Evolutionary conservation across 2,888 invertebrate species (phyloP).

Genomic region (Aphidius colemani): DNA sequence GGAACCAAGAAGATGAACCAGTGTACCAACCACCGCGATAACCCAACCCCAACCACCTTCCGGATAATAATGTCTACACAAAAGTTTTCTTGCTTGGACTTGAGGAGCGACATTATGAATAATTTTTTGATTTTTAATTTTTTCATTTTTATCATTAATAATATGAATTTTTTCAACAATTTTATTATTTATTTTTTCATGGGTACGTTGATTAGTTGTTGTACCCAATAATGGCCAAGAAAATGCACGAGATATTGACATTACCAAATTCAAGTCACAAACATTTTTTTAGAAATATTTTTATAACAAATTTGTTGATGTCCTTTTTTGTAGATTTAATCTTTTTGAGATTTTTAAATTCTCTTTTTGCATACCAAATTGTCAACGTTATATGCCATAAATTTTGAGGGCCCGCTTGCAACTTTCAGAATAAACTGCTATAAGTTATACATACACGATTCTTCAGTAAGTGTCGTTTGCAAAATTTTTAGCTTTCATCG

Average conservation of each 20-base stretch:
- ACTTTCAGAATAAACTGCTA: neutral
- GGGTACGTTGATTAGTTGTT: slow-evolving; percentile 26
- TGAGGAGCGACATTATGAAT: slow-evolving; percentile 50
- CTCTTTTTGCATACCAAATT: too few relatives aligned
- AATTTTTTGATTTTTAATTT: neutral
- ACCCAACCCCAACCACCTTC: slow-evolving; percentile 90
- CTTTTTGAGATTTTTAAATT: too few relatives aligned
- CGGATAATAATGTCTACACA: slow-evolving; percentile 80
- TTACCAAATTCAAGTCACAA: slow-evolving; percentile 30
- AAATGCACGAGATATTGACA: slow-evolving; percentile 62
- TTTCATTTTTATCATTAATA: slow-evolving; percentile 26
- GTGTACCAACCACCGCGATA: slow-evolving; percentile 66
- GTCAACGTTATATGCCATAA: neutral
- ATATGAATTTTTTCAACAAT: slow-evolving; percentile 20
- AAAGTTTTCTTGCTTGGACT: slow-evolving; percentile 68
- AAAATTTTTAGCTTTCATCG: too few relatives aligned
- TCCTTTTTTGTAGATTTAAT: too few relatives aligned
- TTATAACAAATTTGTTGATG: too few relatives aligned
- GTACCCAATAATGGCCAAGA: slow-evolving; percentile 62
- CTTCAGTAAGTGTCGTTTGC: too few relatives aligned
- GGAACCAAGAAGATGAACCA: slow-evolving; percentile 75
- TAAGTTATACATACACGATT: too few relatives aligned
- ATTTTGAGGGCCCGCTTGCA: slow-evolving; percentile 1
- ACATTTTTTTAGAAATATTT: neutral
- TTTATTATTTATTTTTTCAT: neutral